Percentiles rank a stretch among this genome's conserved stretches.
These are phyloP conservation scores for Pelochelys cantorii DNA, from an alignment of 2,797 vertebrate genomes.

Conservation along the genomic window DNA sequence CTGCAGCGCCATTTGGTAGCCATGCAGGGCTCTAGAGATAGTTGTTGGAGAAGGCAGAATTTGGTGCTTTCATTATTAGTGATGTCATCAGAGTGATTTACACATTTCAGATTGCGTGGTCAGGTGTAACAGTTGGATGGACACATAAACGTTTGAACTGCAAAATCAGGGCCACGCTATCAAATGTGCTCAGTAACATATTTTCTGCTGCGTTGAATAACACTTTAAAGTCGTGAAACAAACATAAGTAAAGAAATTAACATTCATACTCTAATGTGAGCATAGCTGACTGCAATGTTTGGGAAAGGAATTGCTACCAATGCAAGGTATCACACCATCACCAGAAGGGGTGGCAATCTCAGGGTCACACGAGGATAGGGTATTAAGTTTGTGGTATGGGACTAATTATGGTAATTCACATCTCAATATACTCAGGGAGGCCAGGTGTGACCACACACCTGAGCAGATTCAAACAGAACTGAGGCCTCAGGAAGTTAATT, in stretches of 20 bases:
- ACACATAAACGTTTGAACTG: accelerated
- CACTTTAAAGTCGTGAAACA: neutral
- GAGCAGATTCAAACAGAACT: neutral
- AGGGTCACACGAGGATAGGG: neutral
- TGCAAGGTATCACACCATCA: neutral
- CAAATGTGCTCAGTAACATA: accelerated
- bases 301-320: neutral
- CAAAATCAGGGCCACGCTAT: accelerated
- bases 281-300: neutral
- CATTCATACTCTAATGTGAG: neutral
- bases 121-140: accelerated
- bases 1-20: no score
- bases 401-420: neutral
- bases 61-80: neutral
- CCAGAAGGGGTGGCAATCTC: neutral
- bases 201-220: neutral
- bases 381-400: neutral
- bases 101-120: accelerated
- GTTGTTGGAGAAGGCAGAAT: neutral
- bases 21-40: neutral
- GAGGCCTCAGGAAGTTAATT: neutral
- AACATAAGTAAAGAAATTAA: accelerated
- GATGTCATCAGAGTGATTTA: neutral
- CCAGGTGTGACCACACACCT: no score
- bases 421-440: neutral